Base-by-base conservation (phyloP, 2,797 vertebrate species). In the Sebastes iracundus region DNA sequence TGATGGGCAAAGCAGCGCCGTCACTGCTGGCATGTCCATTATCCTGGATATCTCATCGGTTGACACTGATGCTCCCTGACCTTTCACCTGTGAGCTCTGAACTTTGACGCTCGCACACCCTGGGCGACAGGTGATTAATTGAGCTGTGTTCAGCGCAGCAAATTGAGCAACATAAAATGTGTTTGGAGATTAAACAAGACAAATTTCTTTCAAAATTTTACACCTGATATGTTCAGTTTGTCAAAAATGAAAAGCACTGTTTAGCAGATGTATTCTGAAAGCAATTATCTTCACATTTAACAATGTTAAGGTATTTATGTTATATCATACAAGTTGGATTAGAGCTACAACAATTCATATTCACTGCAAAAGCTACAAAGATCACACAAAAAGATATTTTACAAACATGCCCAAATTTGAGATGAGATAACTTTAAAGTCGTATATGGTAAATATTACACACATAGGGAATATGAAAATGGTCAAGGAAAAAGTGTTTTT, bases 11-110 rank as follows among this genome's bases (percentile, higher is more conserved):
- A 75, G 73, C 82, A 66, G 73, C 13, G 8, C 22, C 55, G n/a
- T 77, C 72, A 61, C 88, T 86, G 74, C 90, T 92, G 90, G 85
- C 79, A 79, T 88, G 76, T 89, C 85, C 91, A 93, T 94, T 93
- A 94, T 91, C 88, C 90, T 94, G 91, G 81, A 85, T 82, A 88
- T 89, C 90, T 93, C 91, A 86, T 92, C 49, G 71, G 81, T 14
- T 60, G 86, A 83, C 75, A 56, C 77, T 64, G 89, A 88, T 42
- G 81, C 77, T 80, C 58, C 53, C 46, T 74, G 90, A 93, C 84
- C 90, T 90, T 83, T 90, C 71, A 89, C 89, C 87, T 72, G 27
- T 22, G 72, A 90, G 70, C 76, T 61, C 65, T 87, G 90, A 92
- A 76, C 91, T 87, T 49, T 92, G 79, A 91, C 83, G 62, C 65